Conservation (phyloP, 1,140 invertebrate species). For the Maniola jurtina region DNA sequence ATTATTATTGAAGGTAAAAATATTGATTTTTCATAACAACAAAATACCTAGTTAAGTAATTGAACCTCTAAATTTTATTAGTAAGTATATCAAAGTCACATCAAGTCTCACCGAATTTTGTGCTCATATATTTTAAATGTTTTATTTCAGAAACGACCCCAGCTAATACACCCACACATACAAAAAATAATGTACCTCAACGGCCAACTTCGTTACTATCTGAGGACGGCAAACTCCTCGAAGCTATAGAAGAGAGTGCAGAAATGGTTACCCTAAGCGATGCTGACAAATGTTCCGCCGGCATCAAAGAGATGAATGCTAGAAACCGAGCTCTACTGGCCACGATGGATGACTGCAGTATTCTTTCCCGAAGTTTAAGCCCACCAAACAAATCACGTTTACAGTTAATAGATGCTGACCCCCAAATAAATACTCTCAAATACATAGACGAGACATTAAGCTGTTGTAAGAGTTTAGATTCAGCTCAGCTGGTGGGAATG, state of each 20-base stretch:
- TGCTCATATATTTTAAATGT: background rate
- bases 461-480: slow-evolving; percentile 75
- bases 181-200: slow-evolving; percentile 52
- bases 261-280: slow-evolving; percentile 73
- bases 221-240: slow-evolving; percentile 69
- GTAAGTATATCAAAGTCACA: too few species aligned
- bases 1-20: too few species aligned
- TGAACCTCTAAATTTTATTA: too few species aligned
- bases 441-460: slow-evolving; percentile 80
- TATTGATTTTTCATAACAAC: too few species aligned
- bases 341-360: slow-evolving; percentile 76
- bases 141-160: slow-evolving; percentile 70
- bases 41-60: too few species aligned
- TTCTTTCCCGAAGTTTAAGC: slow-evolving; percentile 72
- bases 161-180: slow-evolving; percentile 69
- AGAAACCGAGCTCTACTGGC: slow-evolving; percentile 70
- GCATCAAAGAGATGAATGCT: slow-evolving; percentile 60
- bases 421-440: slow-evolving; percentile 81
- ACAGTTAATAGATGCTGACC: slow-evolving; percentile 79
- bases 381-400: slow-evolving; percentile 70
- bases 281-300: slow-evolving; percentile 58
- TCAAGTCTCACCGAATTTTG: too few species aligned
- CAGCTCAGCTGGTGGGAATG: slow-evolving; percentile 68
- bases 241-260: slow-evolving; percentile 69
- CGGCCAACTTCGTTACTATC: slow-evolving; percentile 66